Evolutionary conservation across 2,113 vertebrate genomes (phyloP).

Genomic region (Amblyornis subalaris): DNA sequence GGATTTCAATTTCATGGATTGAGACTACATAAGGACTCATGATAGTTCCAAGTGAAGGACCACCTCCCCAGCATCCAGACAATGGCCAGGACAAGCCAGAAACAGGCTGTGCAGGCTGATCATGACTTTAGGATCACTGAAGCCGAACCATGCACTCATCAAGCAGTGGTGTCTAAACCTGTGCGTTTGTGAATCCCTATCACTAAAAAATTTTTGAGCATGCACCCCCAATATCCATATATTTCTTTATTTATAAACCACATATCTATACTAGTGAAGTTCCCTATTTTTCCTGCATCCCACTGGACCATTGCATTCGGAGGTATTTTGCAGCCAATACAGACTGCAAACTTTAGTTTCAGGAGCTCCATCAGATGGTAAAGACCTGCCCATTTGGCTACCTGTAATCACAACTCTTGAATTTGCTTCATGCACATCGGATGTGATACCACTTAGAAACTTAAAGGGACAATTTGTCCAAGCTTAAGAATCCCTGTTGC

Average conservation of each 20-base stretch:
- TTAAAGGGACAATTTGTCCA: constrained; percentile 38
- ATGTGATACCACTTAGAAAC: background rate
- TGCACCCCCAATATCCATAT: too few species aligned
- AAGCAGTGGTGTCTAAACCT: background rate
- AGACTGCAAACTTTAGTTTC: background rate
- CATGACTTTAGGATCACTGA: background rate
- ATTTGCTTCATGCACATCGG: background rate
- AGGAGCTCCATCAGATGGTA: background rate
- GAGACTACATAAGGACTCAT: background rate
- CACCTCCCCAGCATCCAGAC: background rate
- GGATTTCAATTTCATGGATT: background rate
- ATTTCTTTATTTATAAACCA: background rate
- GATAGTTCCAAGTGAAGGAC: background rate
- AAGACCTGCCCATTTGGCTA: background rate
- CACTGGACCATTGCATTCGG: background rate
- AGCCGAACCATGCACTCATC: background rate
- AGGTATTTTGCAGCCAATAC: background rate
- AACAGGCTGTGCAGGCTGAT: background rate
- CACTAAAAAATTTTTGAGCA: background rate
- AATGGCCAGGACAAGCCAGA: background rate
- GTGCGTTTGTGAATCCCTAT: background rate
- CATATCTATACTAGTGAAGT: background rate
- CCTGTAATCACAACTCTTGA: background rate
- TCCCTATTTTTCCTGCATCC: background rate
- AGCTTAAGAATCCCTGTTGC: background rate